Conservation (phyloP, 1,140 invertebrate species). For the Aphis craccivora region DNA sequence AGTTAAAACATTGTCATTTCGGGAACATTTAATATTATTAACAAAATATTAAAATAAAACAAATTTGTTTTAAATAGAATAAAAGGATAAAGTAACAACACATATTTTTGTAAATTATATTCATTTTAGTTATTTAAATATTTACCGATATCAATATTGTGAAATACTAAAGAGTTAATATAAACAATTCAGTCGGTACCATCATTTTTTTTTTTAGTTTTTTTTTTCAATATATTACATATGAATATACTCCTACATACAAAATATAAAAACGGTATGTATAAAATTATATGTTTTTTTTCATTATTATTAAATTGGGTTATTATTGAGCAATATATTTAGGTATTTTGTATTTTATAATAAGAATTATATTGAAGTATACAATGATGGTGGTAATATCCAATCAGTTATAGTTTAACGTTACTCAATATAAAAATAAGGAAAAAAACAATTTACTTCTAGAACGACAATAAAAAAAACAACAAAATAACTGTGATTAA, state of each 20-base stretch:
- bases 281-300: neutral
- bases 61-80: neutral
- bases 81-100: neutral
- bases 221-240: neutral
- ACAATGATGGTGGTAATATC: neutral
- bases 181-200: neutral
- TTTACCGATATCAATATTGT: neutral
- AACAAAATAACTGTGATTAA: neutral
- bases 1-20: too few species aligned
- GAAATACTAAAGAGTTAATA: neutral
- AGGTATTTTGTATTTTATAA: neutral
- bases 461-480: neutral
- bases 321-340: neutral
- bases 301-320: neutral
- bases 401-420: neutral
- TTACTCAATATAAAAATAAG: neutral
- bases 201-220: neutral
- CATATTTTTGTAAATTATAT: neutral
- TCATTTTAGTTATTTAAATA: neutral
- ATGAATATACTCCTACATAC: neutral
- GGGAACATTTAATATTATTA: neutral
- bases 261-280: neutral
- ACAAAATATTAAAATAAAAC: neutral
- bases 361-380: neutral
- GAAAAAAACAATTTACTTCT: neutral